Conservation (phyloP, 2,797 vertebrate species). For the Urophycis tenuis region DNA sequence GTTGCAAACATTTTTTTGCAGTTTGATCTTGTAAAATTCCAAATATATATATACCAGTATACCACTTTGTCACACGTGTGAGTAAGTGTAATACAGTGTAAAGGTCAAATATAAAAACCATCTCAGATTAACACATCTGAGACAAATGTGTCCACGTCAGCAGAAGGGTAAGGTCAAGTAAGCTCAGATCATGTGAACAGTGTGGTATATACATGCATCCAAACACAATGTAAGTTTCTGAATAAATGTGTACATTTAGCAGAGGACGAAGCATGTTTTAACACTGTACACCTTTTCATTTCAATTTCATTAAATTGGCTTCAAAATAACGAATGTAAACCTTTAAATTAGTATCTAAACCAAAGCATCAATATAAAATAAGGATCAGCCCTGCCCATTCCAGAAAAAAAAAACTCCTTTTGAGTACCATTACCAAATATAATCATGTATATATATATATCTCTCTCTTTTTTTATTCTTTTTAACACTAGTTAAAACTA, state of each 20-base stretch:
- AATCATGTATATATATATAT: background rate
- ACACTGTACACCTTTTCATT: constrained; percentile 41
- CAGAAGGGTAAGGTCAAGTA: background rate
- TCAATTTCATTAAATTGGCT: constrained; percentile 9
- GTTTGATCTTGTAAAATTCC: constrained; percentile 22
- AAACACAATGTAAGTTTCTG: constrained; percentile 22
- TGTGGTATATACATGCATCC: constrained; percentile 21
- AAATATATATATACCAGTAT: constrained; percentile 21
- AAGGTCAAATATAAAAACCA: constrained; percentile 38
- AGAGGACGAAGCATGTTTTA: constrained; percentile 17
- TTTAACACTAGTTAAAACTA: constrained; percentile 3
- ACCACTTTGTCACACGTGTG: constrained; percentile 36
- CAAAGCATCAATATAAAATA: background rate
- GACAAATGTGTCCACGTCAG: background rate
- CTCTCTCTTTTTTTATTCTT: background rate
- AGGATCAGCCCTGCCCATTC: constrained; percentile 7
- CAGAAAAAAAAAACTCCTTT: background rate
- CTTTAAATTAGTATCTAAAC: constrained; percentile 29
- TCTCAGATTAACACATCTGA: background rate
- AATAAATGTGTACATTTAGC: constrained; percentile 2
- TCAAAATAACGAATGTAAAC: constrained; percentile 40
- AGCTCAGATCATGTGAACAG: background rate
- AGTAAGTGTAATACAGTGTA: constrained; percentile 52
- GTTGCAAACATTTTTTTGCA: constrained; percentile 19
- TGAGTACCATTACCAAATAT: background rate